These are phyloP conservation scores for Corythornis cristatus DNA, from an alignment of 2,113 vertebrate genomes.

Conservation along the genomic window DNA sequence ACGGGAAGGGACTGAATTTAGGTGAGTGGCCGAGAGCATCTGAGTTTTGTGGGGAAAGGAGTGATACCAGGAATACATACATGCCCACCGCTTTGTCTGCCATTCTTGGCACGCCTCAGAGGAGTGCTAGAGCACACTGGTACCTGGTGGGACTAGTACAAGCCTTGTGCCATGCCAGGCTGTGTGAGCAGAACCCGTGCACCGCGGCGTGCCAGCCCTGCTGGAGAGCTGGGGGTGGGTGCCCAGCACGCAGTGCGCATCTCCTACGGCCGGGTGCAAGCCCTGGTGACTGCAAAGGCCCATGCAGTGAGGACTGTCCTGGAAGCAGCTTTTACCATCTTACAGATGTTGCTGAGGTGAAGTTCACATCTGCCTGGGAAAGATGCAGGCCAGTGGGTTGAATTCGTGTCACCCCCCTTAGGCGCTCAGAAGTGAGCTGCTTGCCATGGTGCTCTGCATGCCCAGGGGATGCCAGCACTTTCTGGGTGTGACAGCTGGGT, in stretches of 20 bases:
- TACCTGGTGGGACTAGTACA: accelerated
- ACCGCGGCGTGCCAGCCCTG: neutral
- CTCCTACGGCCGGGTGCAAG: neutral
- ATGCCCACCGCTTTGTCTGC: neutral
- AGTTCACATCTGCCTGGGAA: too few species aligned
- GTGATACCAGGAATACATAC: neutral
- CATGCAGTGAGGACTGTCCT: neutral
- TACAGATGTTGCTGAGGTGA: neutral
- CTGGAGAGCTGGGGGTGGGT: neutral
- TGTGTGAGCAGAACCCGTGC: neutral
- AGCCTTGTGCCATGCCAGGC: too few species aligned
- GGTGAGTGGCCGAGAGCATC: neutral
- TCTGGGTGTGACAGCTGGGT: neutral
- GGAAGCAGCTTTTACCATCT: too few species aligned
- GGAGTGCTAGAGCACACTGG: neutral
- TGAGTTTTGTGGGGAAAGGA: neutral
- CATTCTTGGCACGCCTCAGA: neutral
- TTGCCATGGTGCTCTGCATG: neutral
- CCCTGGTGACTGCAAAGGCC: neutral
- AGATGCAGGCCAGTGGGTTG: neutral
- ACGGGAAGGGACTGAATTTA: neutral
- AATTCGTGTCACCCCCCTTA: accelerated
- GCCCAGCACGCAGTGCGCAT: neutral
- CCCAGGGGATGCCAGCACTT: neutral
- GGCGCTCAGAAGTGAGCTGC: accelerated